Percentiles rank a stretch among this genome's conserved stretches.
phyloP scores from a whole-genome alignment of 2,797 vertebrate genomes.

The Sardinella longiceps region DNA sequence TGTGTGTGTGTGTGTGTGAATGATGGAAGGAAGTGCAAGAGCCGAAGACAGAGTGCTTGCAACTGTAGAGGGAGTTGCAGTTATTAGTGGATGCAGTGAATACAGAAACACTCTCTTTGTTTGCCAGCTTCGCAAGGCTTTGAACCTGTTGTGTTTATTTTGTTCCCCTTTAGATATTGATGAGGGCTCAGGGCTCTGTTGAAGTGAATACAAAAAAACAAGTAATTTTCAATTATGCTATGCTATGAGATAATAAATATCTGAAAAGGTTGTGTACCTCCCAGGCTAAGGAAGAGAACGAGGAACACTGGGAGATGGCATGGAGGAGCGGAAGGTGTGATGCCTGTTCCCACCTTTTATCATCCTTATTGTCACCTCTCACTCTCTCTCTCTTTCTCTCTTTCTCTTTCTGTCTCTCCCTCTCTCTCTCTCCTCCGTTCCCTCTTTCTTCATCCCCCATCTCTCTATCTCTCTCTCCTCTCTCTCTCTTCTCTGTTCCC shows the following conservation, averaged over 20 bases:
- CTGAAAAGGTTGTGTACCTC: background rate
- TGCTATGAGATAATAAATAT: background rate
- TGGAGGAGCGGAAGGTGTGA: background rate
- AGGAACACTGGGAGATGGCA: background rate
- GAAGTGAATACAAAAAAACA: background rate
- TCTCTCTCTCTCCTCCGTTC: no score
- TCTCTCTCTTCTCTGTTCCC: no score
- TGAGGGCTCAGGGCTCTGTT: background rate
- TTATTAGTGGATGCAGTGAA: background rate
- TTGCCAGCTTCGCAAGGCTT: background rate
- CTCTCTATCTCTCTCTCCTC: no score
- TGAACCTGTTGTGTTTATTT: background rate
- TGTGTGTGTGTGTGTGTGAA: background rate
- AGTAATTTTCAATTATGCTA: background rate
- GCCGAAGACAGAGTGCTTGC: background rate
- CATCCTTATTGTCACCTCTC: background rate
- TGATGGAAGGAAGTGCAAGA: conserved; percentile 13
- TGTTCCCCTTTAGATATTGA: background rate
- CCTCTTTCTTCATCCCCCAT: no score
- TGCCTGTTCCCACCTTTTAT: background rate
- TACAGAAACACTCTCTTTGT: background rate
- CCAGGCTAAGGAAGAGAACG: background rate
- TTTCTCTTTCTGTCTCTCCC: no score
- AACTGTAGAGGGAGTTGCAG: background rate
- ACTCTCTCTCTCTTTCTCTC: conserved; percentile 31